These are phyloP conservation scores for Dendrolimus houi DNA, from an alignment of 2,888 invertebrate genomes.

Conservation along the genomic window DNA sequence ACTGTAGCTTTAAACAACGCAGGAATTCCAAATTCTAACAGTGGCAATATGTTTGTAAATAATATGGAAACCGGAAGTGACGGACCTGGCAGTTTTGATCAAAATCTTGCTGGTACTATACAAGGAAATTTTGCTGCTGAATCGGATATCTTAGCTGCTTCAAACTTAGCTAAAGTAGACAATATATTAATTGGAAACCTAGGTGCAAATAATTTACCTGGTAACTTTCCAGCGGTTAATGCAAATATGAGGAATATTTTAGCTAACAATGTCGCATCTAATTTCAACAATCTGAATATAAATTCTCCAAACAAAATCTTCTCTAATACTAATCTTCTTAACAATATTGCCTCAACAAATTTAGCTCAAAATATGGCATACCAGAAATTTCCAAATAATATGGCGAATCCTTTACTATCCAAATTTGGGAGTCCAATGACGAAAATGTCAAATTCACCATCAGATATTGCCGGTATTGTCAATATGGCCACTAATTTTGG, in stretches of 20 bases:
- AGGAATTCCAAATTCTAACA: too few species aligned
- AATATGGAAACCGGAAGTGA: neutral
- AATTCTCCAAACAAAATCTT: neutral
- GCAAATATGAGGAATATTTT: neutral
- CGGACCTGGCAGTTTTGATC: neutral
- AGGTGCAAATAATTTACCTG: neutral
- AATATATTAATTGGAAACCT: neutral
- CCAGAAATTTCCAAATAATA: neutral
- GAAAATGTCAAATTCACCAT: neutral
- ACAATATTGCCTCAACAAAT: neutral
- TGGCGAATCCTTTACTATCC: neutral
- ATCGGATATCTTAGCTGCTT: neutral
- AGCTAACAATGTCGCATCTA: neutral
- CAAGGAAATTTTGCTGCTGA: neutral
- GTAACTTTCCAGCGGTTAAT: neutral
- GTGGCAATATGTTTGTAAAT: too few species aligned
- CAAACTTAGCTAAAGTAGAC: neutral
- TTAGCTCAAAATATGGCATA: neutral
- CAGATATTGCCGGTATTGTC: conserved; percentile 1
- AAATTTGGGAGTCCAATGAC: neutral
- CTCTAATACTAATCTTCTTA: neutral
- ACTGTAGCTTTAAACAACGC: too few species aligned
- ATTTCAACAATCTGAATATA: conserved; percentile 1
- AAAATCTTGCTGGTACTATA: neutral
- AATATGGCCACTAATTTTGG: neutral